Evolutionary conservation across 1,140 invertebrate species (phyloP).

Genomic region (Zaprionus africanus): DNA sequence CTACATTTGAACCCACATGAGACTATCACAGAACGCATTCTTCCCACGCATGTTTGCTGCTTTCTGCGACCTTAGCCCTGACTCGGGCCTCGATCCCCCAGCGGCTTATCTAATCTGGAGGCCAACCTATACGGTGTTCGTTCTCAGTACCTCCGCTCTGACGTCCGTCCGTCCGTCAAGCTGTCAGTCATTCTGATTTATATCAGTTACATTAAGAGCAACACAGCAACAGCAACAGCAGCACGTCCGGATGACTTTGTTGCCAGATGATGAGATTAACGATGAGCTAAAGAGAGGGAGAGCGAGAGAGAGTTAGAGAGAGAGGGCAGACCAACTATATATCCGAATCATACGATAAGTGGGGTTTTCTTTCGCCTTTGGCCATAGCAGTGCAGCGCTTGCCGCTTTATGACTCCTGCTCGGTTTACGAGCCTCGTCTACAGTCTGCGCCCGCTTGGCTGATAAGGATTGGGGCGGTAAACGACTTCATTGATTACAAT

Average conservation of each 20-base stretch:
- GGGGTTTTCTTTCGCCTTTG: conserved; percentile 1
- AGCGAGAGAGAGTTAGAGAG: background rate
- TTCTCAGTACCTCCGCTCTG: background rate
- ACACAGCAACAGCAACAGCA: background rate
- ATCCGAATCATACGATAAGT: conserved; percentile 7
- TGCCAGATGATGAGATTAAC: background rate
- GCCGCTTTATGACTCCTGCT: conserved; percentile 35
- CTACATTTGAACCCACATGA: background rate
- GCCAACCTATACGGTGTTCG: background rate
- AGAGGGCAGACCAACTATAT: background rate
- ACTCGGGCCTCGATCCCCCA: conserved; percentile 7
- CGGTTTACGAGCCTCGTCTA: conserved; percentile 34
- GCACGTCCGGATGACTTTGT: conserved; percentile 2
- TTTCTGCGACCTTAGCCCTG: conserved; percentile 9
- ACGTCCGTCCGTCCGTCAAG: background rate
- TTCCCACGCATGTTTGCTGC: conserved; percentile 1
- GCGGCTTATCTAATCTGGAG: conserved; percentile 19
- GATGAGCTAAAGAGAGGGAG: background rate
- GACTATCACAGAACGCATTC: background rate
- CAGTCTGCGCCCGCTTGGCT: conserved; percentile 24
- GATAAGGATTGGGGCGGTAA: conserved; percentile 59
- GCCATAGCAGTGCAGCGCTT: background rate
- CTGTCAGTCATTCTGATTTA: conserved; percentile 13
- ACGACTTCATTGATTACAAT: conserved; percentile 64
- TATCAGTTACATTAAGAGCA: conserved; percentile 22